Conservation (phyloP, 1,140 invertebrate genomes). For the Coptotermes formosanus region DNA sequence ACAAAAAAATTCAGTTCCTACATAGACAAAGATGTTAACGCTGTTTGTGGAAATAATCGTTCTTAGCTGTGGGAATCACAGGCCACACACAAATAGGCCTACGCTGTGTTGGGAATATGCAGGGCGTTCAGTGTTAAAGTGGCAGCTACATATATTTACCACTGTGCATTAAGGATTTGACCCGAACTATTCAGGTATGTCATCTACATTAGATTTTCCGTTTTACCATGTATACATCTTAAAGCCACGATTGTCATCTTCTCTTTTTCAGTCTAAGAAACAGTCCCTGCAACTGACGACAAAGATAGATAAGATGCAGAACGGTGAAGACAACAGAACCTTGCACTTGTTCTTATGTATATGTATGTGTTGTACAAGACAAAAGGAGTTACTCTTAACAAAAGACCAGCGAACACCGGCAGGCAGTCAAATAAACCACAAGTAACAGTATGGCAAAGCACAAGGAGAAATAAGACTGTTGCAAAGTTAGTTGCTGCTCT, state of each 20-base stretch:
- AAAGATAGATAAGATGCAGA: not conserved
- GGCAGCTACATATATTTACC: too few relatives aligned
- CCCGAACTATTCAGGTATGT: too few relatives aligned
- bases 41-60: too few relatives aligned
- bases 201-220: too few relatives aligned
- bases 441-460: not conserved
- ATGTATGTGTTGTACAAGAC: not conserved
- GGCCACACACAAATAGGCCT: too few relatives aligned
- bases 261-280: not conserved
- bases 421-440: constrained; percentile 12
- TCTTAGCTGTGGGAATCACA: too few relatives aligned
- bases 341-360: not conserved
- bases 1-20: too few relatives aligned
- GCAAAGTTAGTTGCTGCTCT: constrained; percentile 17
- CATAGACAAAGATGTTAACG: too few relatives aligned
- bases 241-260: not conserved
- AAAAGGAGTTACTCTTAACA: constrained; percentile 16
- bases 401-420: not conserved
- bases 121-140: too few relatives aligned
- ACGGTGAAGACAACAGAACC: not conserved
- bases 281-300: not conserved
- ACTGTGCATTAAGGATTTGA: too few relatives aligned
- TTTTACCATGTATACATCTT: too few relatives aligned
- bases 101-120: too few relatives aligned
- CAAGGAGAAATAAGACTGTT: not conserved